phyloP scores from a whole-genome alignment of 2,797 vertebrate species.

The Artibeus jamaicensis region DNA sequence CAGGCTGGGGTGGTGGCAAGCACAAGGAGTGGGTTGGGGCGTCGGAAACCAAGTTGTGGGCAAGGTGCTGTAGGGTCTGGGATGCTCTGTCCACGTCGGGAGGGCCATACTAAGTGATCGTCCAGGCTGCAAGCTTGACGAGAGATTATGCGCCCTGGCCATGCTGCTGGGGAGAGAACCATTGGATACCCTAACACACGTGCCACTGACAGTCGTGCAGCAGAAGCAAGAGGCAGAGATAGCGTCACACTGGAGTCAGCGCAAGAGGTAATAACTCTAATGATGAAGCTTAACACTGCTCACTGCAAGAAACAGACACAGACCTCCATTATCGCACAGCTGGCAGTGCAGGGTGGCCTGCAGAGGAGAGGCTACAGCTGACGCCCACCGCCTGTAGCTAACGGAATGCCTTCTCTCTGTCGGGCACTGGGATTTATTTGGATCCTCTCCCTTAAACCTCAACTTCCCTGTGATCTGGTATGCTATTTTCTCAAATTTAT shows the following conservation, averaged over 20 bases:
- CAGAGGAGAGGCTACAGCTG: neutral
- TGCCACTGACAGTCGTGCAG: neutral
- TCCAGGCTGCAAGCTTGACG: neutral
- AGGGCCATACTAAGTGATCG: neutral
- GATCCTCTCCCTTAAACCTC: neutral
- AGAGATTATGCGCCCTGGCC: neutral
- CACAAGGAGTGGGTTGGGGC: neutral
- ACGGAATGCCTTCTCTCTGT: neutral
- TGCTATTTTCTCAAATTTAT: neutral
- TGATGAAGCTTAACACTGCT: neutral
- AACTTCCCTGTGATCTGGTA: neutral
- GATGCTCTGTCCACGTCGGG: neutral
- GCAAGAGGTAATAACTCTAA: neutral
- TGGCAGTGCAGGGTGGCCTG: neutral
- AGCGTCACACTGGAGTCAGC: neutral
- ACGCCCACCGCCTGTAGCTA: neutral
- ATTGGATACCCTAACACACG: no score
- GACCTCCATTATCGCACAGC: neutral
- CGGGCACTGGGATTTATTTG: neutral
- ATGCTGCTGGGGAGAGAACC: neutral
- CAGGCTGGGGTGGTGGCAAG: neutral
- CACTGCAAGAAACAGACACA: neutral
- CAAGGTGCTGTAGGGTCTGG: neutral
- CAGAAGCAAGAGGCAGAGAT: neutral
- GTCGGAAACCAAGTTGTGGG: neutral